phyloP scores from a whole-genome alignment of 2,113 vertebrate genomes.

The Chaetodon trifascialis region DNA sequence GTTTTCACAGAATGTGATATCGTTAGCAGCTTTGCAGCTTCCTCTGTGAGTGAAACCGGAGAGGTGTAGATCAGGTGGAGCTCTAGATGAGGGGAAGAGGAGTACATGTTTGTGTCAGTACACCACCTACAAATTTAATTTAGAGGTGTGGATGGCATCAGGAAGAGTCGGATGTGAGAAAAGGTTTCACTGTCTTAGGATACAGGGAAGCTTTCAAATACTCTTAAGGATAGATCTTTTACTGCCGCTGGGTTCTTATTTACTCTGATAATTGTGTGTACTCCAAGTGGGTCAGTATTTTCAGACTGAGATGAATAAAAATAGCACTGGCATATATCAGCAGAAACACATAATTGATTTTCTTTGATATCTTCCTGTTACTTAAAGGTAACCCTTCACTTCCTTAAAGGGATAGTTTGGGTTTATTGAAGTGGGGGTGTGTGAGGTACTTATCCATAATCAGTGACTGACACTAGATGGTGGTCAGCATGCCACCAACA shows the following conservation, averaged over 20 bases:
- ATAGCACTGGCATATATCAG: not conserved
- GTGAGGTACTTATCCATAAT: too few relatives aligned
- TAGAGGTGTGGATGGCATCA: conserved; percentile 42
- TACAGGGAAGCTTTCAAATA: not conserved
- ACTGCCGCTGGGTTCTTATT: not conserved
- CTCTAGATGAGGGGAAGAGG: not conserved
- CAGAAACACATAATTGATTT: not conserved
- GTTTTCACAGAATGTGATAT: conserved; percentile 26
- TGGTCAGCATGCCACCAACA: too few relatives aligned
- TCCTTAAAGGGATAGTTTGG: too few relatives aligned
- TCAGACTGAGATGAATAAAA: conserved; percentile 6
- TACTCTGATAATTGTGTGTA: not conserved
- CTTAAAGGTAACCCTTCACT: not conserved
- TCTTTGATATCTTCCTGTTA: not conserved
- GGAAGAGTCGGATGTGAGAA: conserved; percentile 21
- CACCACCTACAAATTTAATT: conserved; percentile 20
- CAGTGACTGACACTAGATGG: too few relatives aligned
- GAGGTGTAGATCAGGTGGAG: conserved; percentile 51
- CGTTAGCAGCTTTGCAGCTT: conserved; percentile 20
- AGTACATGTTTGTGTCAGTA: conserved; percentile 46
- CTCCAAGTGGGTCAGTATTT: conserved; percentile 14
- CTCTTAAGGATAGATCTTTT: not conserved
- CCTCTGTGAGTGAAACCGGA: conserved; percentile 42
- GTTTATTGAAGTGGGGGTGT: too few relatives aligned
- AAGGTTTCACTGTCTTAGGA: conserved; percentile 4